Conservation (phyloP, 2,888 invertebrate genomes). For the Harpalus rufipes region DNA sequence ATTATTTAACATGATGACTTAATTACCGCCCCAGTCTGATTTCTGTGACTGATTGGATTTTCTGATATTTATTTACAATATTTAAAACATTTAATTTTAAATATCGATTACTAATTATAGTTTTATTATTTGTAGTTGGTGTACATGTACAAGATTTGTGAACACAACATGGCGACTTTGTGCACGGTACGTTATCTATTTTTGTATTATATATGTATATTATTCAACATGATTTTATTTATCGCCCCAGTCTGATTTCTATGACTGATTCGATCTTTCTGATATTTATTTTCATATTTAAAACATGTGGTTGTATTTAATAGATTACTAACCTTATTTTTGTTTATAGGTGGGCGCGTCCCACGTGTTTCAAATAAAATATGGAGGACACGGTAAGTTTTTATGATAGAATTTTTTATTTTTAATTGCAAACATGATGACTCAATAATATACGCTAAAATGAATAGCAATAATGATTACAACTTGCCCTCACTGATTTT, state of each 20-base stretch:
- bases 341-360: too few species aligned
- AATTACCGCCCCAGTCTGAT: slow-evolving; percentile 53
- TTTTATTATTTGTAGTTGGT: background rate
- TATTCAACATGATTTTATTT: too few species aligned
- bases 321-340: too few species aligned
- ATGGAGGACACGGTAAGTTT: background rate
- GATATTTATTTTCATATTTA: too few species aligned
- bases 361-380: background rate
- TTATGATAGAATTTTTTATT: background rate
- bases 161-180: too few species aligned
- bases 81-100: background rate
- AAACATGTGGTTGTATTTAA: too few species aligned
- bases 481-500: slow-evolving; percentile 40
- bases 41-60: slow-evolving; percentile 41
- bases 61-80: slow-evolving; percentile 19
- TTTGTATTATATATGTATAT: too few species aligned
- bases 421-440: slow-evolving; percentile 33
- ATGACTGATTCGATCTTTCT: too few species aligned
- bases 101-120: background rate
- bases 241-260: too few species aligned
- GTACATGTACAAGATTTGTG: background rate
- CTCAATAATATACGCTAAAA: slow-evolving; percentile 42
- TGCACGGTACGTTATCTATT: too few species aligned
- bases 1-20: slow-evolving; percentile 39
- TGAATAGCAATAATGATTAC: slow-evolving; percentile 47